These are phyloP conservation scores for Astyanax mexicanus DNA, from an alignment of 2,797 vertebrate species.

Conservation along the genomic window DNA sequence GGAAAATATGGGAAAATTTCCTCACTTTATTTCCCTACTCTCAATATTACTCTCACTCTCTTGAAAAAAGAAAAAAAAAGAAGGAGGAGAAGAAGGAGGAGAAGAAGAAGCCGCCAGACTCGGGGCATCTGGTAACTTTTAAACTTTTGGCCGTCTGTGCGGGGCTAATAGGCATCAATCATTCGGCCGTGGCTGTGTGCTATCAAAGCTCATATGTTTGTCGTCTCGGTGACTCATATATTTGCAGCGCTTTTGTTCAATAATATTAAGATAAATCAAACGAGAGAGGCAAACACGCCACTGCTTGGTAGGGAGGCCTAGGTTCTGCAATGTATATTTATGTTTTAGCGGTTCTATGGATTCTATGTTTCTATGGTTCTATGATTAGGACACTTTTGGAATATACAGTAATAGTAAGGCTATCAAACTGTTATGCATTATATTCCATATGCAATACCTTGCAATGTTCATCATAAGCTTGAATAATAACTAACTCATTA, in stretches of 20 bases:
- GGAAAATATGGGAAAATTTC: constrained; percentile 9
- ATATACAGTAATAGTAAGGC: no score
- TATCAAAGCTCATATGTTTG: constrained; percentile 11
- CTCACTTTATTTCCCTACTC: background rate
- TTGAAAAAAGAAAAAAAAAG: constrained; percentile 13
- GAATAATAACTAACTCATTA: no score
- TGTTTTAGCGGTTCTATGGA: no score
- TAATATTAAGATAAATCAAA: constrained; percentile 7
- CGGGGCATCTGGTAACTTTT: constrained; percentile 38
- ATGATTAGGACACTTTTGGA: no score
- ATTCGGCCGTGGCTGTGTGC: background rate
- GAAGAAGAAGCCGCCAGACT: constrained; percentile 17
- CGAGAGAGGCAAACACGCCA: background rate
- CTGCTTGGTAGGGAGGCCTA: background rate
- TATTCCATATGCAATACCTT: no score
- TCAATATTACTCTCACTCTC: background rate
- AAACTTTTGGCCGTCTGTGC: constrained; percentile 25
- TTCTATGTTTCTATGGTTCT: no score
- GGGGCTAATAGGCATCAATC: constrained; percentile 25
- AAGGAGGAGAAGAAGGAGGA: no score
- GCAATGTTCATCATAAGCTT: no score
- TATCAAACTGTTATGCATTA: constrained; percentile 29
- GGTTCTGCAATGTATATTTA: no score
- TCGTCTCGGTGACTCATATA: constrained; percentile 1
- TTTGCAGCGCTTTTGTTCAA: background rate